Evolutionary conservation across 2,797 vertebrate species (phyloP), one percentile per base, ranked within the genome.

Genomic region (Hoplostethus mediterraneus): DNA sequence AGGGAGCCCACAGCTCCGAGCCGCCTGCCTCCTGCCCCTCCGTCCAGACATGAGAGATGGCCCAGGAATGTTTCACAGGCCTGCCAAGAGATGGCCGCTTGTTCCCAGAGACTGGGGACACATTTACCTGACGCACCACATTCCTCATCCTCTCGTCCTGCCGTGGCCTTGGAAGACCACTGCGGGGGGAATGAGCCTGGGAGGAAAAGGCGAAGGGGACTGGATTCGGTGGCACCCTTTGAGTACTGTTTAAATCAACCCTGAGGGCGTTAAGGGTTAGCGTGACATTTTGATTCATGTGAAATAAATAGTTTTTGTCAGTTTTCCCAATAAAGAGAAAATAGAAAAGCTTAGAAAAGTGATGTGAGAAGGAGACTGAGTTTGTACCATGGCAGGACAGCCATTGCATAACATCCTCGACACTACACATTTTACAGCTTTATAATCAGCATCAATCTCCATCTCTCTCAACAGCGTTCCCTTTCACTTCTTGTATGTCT

Each of bases 21-120:
- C 83, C 25, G 71, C 82, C 76, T 10, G 74, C 82, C 84, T 72
- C 78, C 82, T 55, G 6, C 71, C 81, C 81, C 64, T 64, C 87
- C 62, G 62, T 79, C 83, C 95, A 95, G 95, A 96, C 95, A 80
- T 78, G 59, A 92, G 93, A 90, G 88, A 88, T 60, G 79, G 85
- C 80, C 72, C 45, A 92, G 94, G 94, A 94, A 95, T 93, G 92
- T 95, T 95, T 94, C 91, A 87, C 90, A 94, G 93, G 94, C 94
- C 94, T 93, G 95, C 86, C 53, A 89, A 96, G 93, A 95, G 94
- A 94, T 90, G 94, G 85, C 89, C 68, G 73, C 87, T 89, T 83
- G 38, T 93, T 94, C 91, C 79, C 57, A 93, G 86, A 77, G 89
- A 64, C 75, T 30, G 52, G 84, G 87, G 85, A 87, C 87, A 84